phyloP scores from a whole-genome alignment of 2,113 vertebrate genomes.

The Saguinus midas region DNA sequence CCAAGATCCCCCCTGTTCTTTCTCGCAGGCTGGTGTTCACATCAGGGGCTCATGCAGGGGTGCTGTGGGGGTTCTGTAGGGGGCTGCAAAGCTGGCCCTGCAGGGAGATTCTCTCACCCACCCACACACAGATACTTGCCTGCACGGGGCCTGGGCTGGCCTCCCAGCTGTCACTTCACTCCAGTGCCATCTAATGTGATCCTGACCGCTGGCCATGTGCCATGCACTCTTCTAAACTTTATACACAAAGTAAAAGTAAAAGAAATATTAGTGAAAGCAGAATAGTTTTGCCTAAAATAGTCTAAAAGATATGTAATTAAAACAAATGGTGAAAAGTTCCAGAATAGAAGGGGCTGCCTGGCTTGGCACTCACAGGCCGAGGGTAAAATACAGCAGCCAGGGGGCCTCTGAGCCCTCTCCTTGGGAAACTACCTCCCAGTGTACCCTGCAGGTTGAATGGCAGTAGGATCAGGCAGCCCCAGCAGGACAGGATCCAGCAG shows the following conservation, averaged over 20 bases:
- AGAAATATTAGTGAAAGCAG: slow-evolving; percentile 2
- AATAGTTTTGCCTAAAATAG: neutral
- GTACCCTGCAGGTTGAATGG: neutral
- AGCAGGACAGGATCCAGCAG: neutral
- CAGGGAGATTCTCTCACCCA: neutral
- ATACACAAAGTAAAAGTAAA: neutral
- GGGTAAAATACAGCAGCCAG: neutral
- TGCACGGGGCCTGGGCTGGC: rapidly evolving
- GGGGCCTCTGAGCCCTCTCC: neutral
- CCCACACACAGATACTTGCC: neutral
- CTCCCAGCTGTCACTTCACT: neutral
- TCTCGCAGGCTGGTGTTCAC: neutral
- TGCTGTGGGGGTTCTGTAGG: neutral
- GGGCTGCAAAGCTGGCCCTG: too few relatives aligned
- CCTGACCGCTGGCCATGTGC: neutral
- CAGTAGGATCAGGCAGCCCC: neutral
- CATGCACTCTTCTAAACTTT: neutral
- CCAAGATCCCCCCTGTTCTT: neutral
- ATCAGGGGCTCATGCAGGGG: neutral
- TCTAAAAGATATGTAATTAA: neutral
- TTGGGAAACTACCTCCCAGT: neutral
- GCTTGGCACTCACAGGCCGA: neutral
- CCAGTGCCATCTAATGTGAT: neutral
- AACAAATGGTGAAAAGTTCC: neutral
- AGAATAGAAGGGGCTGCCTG: neutral